phyloP scores from a whole-genome alignment of 2,797 vertebrate species.

The Sardinella longiceps region DNA sequence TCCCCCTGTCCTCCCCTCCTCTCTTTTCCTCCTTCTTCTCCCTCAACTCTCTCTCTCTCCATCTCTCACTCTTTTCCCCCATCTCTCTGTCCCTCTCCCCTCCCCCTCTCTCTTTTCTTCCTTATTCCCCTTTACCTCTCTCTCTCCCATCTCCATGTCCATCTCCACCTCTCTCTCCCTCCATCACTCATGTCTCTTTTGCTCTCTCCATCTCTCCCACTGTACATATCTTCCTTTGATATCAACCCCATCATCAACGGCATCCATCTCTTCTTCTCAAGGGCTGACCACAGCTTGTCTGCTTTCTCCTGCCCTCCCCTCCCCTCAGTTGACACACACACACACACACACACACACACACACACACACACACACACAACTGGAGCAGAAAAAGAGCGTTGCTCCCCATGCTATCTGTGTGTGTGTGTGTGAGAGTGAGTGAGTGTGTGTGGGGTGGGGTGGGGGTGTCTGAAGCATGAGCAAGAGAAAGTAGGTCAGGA shows the following conservation, averaged over 20 bases:
- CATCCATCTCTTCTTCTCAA: neutral
- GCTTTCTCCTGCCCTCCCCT: neutral
- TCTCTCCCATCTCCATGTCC: neutral
- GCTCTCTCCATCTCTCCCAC: neutral
- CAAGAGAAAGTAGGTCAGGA: slow-evolving; percentile 8
- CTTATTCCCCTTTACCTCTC: neutral
- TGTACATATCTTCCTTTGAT: neutral
- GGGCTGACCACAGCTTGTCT: neutral
- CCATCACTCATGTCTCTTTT: no score
- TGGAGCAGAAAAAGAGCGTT: neutral
- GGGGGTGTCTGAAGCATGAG: neutral
- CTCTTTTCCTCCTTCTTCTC: no score
- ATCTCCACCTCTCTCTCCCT: neutral
- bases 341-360: neutral
- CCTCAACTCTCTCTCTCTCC: neutral
- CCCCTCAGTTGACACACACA: neutral
- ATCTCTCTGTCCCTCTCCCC: neutral
- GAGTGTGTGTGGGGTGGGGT: slow-evolving; percentile 30
- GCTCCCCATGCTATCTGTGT: neutral
- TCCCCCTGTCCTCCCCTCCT: neutral
- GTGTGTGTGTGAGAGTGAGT: no score
- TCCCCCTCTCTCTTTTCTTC: no score
- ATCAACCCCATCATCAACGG: neutral
- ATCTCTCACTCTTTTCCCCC: neutral
- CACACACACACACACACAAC: slow-evolving; percentile 1